phyloP scores from a whole-genome alignment of 2,888 invertebrate genomes.

The Eristalis tenax region DNA sequence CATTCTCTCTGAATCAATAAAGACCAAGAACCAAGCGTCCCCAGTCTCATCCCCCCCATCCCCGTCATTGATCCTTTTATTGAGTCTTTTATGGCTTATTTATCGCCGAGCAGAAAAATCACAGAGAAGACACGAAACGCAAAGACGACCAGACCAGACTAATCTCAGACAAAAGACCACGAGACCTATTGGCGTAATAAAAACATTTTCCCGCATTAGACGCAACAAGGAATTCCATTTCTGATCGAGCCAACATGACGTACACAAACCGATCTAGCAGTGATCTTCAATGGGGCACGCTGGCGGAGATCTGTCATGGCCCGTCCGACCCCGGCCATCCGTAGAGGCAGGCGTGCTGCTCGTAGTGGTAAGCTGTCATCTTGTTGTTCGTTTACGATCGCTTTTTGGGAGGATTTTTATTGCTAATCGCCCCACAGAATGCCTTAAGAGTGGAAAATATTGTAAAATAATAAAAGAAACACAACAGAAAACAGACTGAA shows the following conservation, averaged over 20 bases:
- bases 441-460: constrained; percentile 56
- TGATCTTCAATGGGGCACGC: neutral
- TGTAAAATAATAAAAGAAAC: constrained; percentile 56
- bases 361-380: neutral
- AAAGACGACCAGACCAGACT: constrained; percentile 11
- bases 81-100: constrained; percentile 62
- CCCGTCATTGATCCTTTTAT: constrained; percentile 7
- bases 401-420: constrained; percentile 23
- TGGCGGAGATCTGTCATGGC: neutral
- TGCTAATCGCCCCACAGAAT: constrained; percentile 44
- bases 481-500: neutral
- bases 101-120: constrained; percentile 46
- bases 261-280: neutral
- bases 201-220: constrained; percentile 55
- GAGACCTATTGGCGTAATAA: constrained; percentile 61
- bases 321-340: too few relatives aligned
- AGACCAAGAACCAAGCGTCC: neutral
- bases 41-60: neutral
- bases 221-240: constrained; percentile 25
- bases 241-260: constrained; percentile 5
- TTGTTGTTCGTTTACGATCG: neutral
- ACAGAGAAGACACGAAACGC: constrained; percentile 5
- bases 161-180: constrained; percentile 51
- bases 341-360: too few relatives aligned
- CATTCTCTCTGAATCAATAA: constrained; percentile 1